Evolutionary conservation across 2,888 invertebrate genomes (phyloP), one percentile per base, ranked within the genome.

Genomic region (Chrysopilus asiliformis): DNA sequence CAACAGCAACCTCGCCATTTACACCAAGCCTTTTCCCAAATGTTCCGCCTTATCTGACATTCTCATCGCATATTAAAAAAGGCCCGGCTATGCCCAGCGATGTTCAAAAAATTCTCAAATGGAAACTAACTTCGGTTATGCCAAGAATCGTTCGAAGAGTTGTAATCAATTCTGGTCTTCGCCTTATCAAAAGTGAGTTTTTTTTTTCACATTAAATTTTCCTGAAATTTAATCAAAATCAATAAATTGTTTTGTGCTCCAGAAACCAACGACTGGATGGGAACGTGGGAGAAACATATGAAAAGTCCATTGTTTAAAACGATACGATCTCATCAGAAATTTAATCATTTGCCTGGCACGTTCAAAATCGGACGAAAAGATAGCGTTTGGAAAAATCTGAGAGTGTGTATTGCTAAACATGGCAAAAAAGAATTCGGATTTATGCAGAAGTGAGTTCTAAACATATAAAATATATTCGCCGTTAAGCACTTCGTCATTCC

Each of bases 211-310:
- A 15, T 17, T 20, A 25, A 30, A 64, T 12, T 19, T 8, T 8
- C 6, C 14, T 5, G 12, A 4, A 2, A 2, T 31, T 10, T 9
- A 13, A 7, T 24, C n/a, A 20, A 28, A 15, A 19, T 10, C 22
- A 27, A 18, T 12, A 18, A 27, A 16, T 19, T 20, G 9, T 31
- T 20, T 37, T 26, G 14, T 14, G 22, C 28, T 67, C 36, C 62
- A 82, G 82, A 84, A 60, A 81, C 84, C 5, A 79, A 79, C 34
- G 83, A 86, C 49, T 97, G 95, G 94, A 68, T 86, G 51, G 95
- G 94, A 8, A 89, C 89, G 43, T 98, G 95, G 94, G 95, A 95
- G 37, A 91, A 93, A 58, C 95, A 97, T 57, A 87, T 95, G 86
- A 93, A 93, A 58, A 86, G 91, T 7, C 70, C 79, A 3, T 79